phyloP scores from a whole-genome alignment of 2,797 vertebrate species.

The Zenarchopterus dispar region DNA sequence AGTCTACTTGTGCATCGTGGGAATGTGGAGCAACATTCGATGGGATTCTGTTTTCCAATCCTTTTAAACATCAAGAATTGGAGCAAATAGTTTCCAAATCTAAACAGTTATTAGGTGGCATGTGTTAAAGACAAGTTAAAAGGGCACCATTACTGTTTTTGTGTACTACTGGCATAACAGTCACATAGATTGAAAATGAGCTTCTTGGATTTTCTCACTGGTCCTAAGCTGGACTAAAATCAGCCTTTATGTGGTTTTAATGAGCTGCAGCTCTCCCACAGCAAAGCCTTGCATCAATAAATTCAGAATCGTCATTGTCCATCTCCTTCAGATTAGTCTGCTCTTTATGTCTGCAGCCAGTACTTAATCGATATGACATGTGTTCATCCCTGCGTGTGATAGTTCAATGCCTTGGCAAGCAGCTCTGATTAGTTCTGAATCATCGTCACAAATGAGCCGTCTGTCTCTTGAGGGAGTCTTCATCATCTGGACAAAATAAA shows the following conservation, averaged over 20 bases:
- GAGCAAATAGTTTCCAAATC: background rate
- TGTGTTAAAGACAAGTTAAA: conserved; percentile 10
- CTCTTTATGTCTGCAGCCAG: conserved; percentile 52
- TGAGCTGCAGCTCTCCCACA: conserved; percentile 52
- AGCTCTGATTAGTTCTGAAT: conserved; percentile 74
- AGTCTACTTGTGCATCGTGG: conserved; percentile 3
- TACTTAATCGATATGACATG: conserved; percentile 65
- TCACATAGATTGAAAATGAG: conserved; percentile 27
- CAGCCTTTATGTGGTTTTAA: conserved; percentile 53
- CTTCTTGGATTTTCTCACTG: conserved; percentile 42
- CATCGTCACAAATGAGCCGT: conserved; percentile 74
- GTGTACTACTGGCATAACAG: background rate
- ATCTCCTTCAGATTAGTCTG: conserved; percentile 47
- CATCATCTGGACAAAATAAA: conserved; percentile 81
- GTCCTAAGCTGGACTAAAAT: conserved; percentile 23
- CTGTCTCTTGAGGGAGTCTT: conserved; percentile 62
- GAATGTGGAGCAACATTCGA: background rate
- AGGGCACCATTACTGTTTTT: conserved; percentile 1
- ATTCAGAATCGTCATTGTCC: conserved; percentile 54
- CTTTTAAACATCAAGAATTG: background rate
- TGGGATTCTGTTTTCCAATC: background rate
- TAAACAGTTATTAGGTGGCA: background rate
- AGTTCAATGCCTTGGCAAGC: conserved; percentile 52
- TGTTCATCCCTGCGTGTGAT: conserved; percentile 54
- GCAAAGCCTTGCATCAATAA: conserved; percentile 26